Evolutionary conservation across 2,797 vertebrate genomes (phyloP).

Genomic region (Nyctalus aviator): DNA sequence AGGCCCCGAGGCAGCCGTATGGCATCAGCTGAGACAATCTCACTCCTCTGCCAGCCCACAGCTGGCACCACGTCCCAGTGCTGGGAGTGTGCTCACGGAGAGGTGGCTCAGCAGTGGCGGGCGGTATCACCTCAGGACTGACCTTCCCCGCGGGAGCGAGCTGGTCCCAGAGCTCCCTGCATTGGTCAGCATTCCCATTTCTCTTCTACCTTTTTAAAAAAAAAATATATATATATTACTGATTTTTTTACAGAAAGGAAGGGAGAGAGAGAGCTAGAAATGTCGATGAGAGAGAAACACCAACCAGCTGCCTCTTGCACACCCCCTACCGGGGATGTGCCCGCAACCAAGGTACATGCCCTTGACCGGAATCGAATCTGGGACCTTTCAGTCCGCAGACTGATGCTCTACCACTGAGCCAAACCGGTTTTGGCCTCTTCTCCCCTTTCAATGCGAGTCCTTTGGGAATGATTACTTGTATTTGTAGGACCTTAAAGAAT

Average conservation of each 20-base stretch:
- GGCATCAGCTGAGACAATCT: neutral
- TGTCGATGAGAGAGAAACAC: too few relatives aligned
- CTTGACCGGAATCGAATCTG: too few relatives aligned
- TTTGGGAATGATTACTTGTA: neutral
- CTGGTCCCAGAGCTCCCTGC: neutral
- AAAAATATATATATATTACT: too few relatives aligned
- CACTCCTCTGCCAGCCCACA: neutral
- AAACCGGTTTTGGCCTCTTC: too few relatives aligned
- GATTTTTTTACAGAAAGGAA: too few relatives aligned
- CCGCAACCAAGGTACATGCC: too few relatives aligned
- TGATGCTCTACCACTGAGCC: too few relatives aligned
- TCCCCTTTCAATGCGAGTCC: neutral
- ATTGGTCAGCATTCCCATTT: fast-evolving
- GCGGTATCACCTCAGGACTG: neutral
- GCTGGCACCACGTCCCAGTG: neutral
- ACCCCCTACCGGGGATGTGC: too few relatives aligned
- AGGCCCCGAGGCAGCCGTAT: neutral
- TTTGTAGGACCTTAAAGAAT: conserved; percentile 32
- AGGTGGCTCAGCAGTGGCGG: neutral
- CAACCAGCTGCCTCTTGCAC: too few relatives aligned
- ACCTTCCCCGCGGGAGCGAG: neutral
- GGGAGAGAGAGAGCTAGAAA: too few relatives aligned
- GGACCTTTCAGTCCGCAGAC: too few relatives aligned
- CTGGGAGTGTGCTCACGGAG: neutral
- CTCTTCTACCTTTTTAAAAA: neutral